These are phyloP conservation scores for Nasonia vitripennis DNA, from an alignment of 1,140 invertebrate genomes.

Conservation along the genomic window DNA sequence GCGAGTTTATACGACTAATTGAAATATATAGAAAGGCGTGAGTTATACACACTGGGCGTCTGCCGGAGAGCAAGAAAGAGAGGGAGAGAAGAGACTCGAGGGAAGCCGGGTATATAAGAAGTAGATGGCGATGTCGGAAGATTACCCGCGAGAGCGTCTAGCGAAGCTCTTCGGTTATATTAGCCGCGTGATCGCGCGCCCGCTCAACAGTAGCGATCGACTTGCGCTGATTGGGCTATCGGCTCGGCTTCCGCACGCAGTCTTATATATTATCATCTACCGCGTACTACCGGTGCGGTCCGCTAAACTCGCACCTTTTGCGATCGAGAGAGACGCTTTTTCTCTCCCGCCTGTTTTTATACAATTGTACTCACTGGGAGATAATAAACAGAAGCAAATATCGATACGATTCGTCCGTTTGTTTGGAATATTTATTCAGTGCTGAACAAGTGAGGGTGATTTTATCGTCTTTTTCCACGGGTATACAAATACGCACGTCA, in stretches of 20 bases:
- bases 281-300: neutral
- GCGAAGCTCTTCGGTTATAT: constrained; percentile 19
- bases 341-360: neutral
- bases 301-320: constrained; percentile 13
- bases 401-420: neutral
- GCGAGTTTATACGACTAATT: neutral
- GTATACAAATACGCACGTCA: too few relatives aligned
- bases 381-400: constrained; percentile 7
- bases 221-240: neutral
- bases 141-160: constrained; percentile 22
- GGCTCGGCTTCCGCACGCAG: neutral
- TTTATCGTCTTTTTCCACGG: neutral
- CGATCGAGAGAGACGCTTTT: neutral
- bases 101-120: constrained; percentile 1
- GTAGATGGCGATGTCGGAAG: constrained; percentile 44
- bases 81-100: neutral
- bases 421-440: neutral
- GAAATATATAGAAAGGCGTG: neutral
- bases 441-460: neutral
- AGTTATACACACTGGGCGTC: neutral
- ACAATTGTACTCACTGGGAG: neutral
- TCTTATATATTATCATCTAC: neutral
- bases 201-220: constrained; percentile 34
- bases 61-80: neutral
- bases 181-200: constrained; percentile 15